Evolutionary conservation across 2,888 invertebrate species (phyloP).

Genomic region (Lymantria monacha): DNA sequence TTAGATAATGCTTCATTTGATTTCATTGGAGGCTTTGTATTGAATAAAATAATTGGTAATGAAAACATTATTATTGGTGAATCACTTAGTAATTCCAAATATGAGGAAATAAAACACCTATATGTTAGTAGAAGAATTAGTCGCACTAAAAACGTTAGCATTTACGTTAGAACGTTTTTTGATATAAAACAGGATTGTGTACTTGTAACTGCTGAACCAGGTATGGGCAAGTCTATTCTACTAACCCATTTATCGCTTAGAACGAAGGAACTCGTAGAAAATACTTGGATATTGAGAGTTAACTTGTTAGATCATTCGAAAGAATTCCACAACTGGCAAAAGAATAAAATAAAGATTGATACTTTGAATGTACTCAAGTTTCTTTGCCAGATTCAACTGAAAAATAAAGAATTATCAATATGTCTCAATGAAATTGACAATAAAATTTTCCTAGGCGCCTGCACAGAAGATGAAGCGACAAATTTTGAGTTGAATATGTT

Average conservation of each 20-base stretch:
- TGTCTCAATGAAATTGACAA: neutral
- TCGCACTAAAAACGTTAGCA: neutral
- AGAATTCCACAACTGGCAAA: constrained; percentile 5
- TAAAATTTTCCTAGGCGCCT: constrained; percentile 1
- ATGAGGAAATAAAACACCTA: constrained; percentile 13
- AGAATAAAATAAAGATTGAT: neutral
- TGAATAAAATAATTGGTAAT: constrained; percentile 3
- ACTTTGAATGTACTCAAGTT: constrained; percentile 2
- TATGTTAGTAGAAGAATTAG: constrained; percentile 11
- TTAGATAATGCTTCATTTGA: neutral
- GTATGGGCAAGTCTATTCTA: constrained; percentile 36
- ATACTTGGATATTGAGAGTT: constrained; percentile 12
- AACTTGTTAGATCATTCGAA: constrained; percentile 7
- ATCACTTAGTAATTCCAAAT: constrained; percentile 2
- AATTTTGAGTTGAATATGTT: constrained; percentile 4
- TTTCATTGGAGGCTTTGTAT: constrained; percentile 1
- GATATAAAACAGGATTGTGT: constrained; percentile 4
- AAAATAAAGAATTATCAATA: neutral
- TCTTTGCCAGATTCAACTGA: constrained; percentile 1
- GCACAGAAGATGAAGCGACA: neutral
- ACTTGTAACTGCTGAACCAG: constrained; percentile 19
- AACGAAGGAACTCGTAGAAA: constrained; percentile 14
- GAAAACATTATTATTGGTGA: constrained; percentile 7
- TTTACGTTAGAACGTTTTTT: constrained; percentile 6
- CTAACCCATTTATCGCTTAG: constrained; percentile 19